These are phyloP conservation scores for Drosophila truncata DNA, from an alignment of 1,140 invertebrate species.

Conservation along the genomic window DNA sequence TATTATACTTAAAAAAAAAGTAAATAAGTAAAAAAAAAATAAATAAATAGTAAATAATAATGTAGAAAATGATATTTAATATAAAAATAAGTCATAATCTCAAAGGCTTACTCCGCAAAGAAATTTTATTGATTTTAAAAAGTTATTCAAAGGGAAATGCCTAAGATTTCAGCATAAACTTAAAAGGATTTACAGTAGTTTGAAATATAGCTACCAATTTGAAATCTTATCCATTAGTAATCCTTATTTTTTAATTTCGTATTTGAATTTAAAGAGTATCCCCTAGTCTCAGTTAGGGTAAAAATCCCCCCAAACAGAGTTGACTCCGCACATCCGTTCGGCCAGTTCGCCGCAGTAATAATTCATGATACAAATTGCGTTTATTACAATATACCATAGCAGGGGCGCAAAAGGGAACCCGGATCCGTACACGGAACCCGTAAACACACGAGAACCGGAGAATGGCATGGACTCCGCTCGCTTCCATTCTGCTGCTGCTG, in stretches of 20 bases:
- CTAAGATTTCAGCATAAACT: no score
- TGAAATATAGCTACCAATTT: not conserved
- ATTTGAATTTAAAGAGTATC: not conserved
- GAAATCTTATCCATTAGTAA: not conserved
- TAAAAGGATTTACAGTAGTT: no score
- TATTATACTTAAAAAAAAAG: not conserved
- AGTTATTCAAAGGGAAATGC: not conserved
- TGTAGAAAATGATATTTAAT: not conserved
- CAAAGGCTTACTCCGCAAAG: not conserved
- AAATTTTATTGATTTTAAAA: not conserved
- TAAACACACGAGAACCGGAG: constrained; percentile 26
- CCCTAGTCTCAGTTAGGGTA: not conserved
- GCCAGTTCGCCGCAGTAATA: constrained; percentile 72
- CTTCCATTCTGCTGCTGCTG: constrained; percentile 11
- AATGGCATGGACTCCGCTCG: constrained; percentile 4
- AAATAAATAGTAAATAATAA: no score
- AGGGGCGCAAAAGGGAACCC: constrained; percentile 7
- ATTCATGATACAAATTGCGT: constrained; percentile 81
- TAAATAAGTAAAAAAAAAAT: not conserved
- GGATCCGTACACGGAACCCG: constrained; percentile 26
- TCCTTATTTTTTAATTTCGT: not conserved
- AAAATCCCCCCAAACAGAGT: constrained; percentile 4
- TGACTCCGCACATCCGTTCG: constrained; percentile 65
- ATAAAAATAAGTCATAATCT: not conserved
- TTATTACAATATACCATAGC: constrained; percentile 73